Conservation (phyloP, 2,797 vertebrate species). For the Lates japonicus region DNA sequence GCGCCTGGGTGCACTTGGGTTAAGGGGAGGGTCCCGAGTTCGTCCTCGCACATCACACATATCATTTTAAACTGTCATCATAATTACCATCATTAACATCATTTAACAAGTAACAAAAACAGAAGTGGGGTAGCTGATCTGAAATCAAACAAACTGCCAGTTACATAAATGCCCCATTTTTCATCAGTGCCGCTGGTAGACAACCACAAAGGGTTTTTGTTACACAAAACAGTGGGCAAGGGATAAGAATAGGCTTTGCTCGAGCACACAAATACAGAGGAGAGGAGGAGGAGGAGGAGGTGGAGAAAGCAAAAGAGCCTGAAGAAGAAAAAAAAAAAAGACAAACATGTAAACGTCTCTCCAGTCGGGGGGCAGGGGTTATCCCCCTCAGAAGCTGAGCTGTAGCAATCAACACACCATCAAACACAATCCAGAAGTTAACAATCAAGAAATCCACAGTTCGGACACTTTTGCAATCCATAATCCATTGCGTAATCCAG, state of each 20-base stretch:
- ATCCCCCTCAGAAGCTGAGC: conserved; percentile 63
- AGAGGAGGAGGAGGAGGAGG: conserved; percentile 32
- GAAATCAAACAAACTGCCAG: conserved; percentile 63
- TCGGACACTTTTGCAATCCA: conserved; percentile 62
- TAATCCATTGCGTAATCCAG: conserved; percentile 71
- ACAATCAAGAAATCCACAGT: conserved; percentile 68
- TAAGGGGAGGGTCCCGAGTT: conserved; percentile 48
- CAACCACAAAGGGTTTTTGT: conserved; percentile 61
- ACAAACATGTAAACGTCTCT: conserved; percentile 69
- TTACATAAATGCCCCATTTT: conserved; percentile 75
- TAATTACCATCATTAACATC: conserved; percentile 54
- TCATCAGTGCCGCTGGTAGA: conserved; percentile 63
- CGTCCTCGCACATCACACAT: conserved; percentile 54
- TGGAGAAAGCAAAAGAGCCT: conserved; percentile 51
- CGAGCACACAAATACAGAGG: conserved; percentile 61
- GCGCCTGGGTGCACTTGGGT: conserved; percentile 63
- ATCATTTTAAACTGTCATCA: conserved; percentile 40
- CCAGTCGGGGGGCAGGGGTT: conserved; percentile 32
- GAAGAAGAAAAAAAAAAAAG: conserved; percentile 42
- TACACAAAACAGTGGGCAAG: conserved; percentile 72
- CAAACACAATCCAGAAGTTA: conserved; percentile 78
- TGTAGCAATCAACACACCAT: conserved; percentile 75
- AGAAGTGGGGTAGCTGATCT: conserved; percentile 50
- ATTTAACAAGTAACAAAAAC: conserved; percentile 67
- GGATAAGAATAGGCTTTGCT: conserved; percentile 71